Conservation (phyloP, 2,888 invertebrate genomes). For the Cephus spinipes region DNA sequence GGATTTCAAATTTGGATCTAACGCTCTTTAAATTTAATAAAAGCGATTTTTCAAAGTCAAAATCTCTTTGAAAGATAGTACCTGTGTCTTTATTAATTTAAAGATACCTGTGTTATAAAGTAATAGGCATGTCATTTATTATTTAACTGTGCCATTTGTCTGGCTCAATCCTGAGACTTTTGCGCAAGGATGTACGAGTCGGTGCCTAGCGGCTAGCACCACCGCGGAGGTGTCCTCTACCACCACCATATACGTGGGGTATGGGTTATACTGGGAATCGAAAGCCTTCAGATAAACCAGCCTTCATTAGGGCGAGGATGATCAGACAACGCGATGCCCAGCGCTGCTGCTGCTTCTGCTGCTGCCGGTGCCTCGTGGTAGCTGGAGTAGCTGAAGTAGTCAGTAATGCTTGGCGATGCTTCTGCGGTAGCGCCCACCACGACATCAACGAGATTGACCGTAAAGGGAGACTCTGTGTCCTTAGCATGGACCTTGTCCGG, state of each 20-base stretch:
- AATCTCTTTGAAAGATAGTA: not conserved
- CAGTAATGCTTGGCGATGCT: not conserved
- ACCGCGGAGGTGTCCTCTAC: slow-evolving; percentile 64
- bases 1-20: not conserved
- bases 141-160: not conserved
- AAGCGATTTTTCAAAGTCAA: not conserved
- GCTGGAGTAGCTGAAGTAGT: slow-evolving; percentile 17
- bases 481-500: not conserved
- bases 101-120: not conserved
- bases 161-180: slow-evolving; percentile 43
- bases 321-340: slow-evolving; percentile 65
- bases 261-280: slow-evolving; percentile 66
- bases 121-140: not conserved
- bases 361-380: slow-evolving; percentile 24
- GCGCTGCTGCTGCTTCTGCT: slow-evolving; percentile 37
- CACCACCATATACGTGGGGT: slow-evolving; percentile 58
- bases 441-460: slow-evolving; percentile 50
- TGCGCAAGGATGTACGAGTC: slow-evolving; percentile 58
- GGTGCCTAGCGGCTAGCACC: slow-evolving; percentile 53
- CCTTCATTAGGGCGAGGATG: slow-evolving; percentile 67
- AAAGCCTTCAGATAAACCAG: slow-evolving; percentile 66
- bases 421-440: slow-evolving; percentile 28
- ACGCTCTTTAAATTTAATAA: not conserved
- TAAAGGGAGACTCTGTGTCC: slow-evolving; percentile 20
- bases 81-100: not conserved